These are phyloP conservation scores for Morphnarchus princeps DNA, from an alignment of 2,113 vertebrate genomes.

Conservation along the genomic window DNA sequence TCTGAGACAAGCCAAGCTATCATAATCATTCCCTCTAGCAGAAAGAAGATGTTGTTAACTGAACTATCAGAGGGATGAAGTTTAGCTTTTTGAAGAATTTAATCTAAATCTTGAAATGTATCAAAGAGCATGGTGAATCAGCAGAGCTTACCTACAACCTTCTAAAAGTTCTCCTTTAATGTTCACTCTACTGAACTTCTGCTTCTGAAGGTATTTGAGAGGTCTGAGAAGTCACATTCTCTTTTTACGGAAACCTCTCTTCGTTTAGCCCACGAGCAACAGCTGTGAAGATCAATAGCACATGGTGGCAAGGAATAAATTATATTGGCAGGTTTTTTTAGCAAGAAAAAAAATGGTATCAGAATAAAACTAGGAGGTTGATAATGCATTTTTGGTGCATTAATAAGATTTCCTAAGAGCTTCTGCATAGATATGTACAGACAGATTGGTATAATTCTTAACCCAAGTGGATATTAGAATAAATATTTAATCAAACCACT, in stretches of 20 bases:
- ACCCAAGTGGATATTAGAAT: constrained; percentile 53
- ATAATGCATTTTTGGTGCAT: neutral
- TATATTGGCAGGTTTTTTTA: neutral
- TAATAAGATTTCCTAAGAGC: constrained; percentile 9
- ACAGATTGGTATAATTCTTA: constrained; percentile 60
- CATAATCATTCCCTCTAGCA: neutral
- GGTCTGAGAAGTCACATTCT: neutral
- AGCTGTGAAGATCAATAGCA: constrained; percentile 6
- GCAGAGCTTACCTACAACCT: neutral
- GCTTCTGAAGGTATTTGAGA: constrained; percentile 14
- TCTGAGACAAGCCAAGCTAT: neutral
- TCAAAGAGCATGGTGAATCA: neutral
- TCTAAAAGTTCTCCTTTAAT: neutral
- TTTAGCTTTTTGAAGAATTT: neutral
- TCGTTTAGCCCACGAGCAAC: neutral
- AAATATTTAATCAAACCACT: constrained; percentile 72
- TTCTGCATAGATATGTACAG: neutral
- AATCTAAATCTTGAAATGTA: neutral
- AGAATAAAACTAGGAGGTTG: neutral
- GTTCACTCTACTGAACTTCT: neutral
- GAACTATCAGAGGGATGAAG: neutral
- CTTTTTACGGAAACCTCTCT: neutral
- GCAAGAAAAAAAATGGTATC: neutral
- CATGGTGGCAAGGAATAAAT: neutral
- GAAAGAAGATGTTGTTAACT: neutral